Base-by-base conservation (phyloP, 2,888 invertebrate genomes). In the Taphrorychus bicolor region DNA sequence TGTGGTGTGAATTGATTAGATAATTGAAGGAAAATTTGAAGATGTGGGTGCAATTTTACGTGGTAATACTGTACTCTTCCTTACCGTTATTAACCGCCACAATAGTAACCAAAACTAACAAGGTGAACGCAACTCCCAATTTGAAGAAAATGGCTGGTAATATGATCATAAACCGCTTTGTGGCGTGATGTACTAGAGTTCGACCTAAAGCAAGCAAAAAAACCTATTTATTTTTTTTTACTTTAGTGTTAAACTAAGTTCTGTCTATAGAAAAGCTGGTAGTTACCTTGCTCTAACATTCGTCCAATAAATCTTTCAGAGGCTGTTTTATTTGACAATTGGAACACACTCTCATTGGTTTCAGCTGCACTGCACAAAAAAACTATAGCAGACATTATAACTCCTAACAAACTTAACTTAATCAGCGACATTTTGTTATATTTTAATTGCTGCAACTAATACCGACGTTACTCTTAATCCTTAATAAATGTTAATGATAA, bases 131-230 rank as follows among this genome's bases (percentile, higher is more conserved):
- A 57, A 91, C 89, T 17, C 92, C 92, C 74, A 91, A 80, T 61
- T 91, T 91, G 83, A 91, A 91, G 84, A 91, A 91, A 63, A 90
- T 88, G 0, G 90, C 91, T 48, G 91, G 86, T 73, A 91, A 83
- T 40, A 91, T 87, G 77, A 91, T 87, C 69, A 89, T 89, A 56
- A 91, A 85, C 22, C 91, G 84, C 75, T 90, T 90, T 72, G 91
- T 81, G 11, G 89, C 87, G 78, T 89, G 89, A 79, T 90, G 90
- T 22, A 90, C 91, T 73, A 91, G 88, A 67, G 91, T 91, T 73
- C 91, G 87, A 74, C 88, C 87, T 83, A 68, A 48, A 76, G 75
- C 17, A 3, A 32, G 3, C 32, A 32, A 3, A 52, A 52, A 51
- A 21, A 21, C 22, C 11, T 22, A n/a, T 18, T 23, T 53, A n/a